Evolutionary conservation across 2,797 vertebrate species (phyloP), one percentile per base, ranked within the genome.

Genomic region (Megaceryle alcyon): DNA sequence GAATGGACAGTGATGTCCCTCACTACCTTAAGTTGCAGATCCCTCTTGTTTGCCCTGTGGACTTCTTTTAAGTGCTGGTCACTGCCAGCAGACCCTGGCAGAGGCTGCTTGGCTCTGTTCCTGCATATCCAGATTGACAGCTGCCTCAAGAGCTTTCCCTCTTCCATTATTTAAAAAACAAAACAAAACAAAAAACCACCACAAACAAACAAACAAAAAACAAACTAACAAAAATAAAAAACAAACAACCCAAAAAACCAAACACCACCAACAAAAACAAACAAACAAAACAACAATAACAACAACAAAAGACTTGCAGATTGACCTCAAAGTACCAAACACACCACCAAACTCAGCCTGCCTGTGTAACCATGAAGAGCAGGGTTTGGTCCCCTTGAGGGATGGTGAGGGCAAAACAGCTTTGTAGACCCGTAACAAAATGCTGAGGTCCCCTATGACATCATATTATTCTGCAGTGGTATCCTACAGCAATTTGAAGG

Each of bases 391-490:
- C 14, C 7, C 17, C 39, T 37, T 39, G 49, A 28, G 31, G 13
- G 26, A 71, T 3, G 6, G 28, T 25, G 17, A 61, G 35, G 8
- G 8, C 53, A 53, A 53, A 87, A 71, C 3, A 43, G 31, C 26
- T 90, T 44, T 73, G 31, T 8, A 82, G 56, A 64, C 26, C 48
- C 15, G 0, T 43, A 66, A 84, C 29, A 80, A 73, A 86, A 92
- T 6, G 23, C 11, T 46, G 39, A 43, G 33, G 41, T 78, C 39
- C 28, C 29, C 53, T 90, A 71, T 37, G 23, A 68, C 5, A 2
- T 19, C 2, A 0, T 25, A 44, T n/a, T 3, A 9, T 69, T 86
- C 61, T 61, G 60, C 0, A 0, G 46, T 28, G 57, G 39, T 46
- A 66, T 26, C 14, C 77, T 61, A 69, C 23, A 68, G 22, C 46